Conservation (phyloP, 2,113 vertebrate species). For the Panthera tigris region DNA sequence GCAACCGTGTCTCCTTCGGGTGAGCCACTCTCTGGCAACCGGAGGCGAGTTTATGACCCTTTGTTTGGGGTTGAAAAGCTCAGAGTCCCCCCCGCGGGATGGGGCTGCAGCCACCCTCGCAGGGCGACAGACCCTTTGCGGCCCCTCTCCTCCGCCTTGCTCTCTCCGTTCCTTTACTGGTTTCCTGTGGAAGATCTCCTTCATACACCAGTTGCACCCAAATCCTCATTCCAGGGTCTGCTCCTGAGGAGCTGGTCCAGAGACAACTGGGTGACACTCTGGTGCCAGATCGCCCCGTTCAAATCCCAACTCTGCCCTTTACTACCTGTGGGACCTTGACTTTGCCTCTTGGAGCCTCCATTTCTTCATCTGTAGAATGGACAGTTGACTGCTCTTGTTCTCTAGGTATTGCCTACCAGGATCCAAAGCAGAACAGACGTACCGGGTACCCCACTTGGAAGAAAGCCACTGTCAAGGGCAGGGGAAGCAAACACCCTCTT, state of each 20-base stretch:
- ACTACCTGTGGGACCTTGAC: neutral
- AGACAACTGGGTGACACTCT: neutral
- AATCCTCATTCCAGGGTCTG: neutral
- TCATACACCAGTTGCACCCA: fast-evolving
- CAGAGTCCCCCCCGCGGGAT: neutral
- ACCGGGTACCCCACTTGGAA: fast-evolving
- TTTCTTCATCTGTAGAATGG: neutral
- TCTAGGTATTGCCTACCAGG: neutral
- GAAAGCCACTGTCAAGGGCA: neutral
- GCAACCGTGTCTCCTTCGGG: neutral
- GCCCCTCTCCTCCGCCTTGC: neutral
- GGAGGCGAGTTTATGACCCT: neutral
- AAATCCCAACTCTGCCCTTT: neutral
- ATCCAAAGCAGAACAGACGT: neutral
- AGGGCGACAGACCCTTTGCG: neutral
- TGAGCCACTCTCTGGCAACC: fast-evolving
- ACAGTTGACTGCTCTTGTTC: neutral
- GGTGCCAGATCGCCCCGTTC: neutral
- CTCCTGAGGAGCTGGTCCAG: neutral
- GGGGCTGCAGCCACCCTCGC: neutral
- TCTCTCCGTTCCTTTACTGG: neutral
- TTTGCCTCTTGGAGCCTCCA: neutral
- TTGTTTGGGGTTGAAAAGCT: neutral
- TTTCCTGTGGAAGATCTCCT: neutral
- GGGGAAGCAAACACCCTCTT: neutral